phyloP scores from a whole-genome alignment of 2,888 invertebrate species.

The Orchesella flavescens region DNA sequence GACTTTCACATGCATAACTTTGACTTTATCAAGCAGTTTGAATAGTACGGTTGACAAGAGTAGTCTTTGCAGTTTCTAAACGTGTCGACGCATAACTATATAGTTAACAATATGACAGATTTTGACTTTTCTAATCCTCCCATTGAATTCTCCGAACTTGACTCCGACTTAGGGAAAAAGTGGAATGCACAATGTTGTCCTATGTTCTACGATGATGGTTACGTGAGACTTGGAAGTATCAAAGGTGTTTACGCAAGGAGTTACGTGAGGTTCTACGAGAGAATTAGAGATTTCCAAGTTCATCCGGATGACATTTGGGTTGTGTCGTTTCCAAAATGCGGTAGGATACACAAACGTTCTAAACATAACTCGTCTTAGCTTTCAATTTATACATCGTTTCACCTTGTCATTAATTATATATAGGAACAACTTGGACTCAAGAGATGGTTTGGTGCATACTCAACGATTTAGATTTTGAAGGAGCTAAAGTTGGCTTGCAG shows the following conservation, averaged over 20 bases:
- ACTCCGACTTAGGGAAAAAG: constrained; percentile 73
- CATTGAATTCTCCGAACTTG: constrained; percentile 73
- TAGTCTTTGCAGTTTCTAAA: background rate
- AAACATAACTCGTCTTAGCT: constrained; percentile 53
- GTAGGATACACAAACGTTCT: constrained; percentile 73
- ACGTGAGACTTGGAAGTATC: constrained; percentile 66
- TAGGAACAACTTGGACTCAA: constrained; percentile 86
- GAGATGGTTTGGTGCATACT: constrained; percentile 84
- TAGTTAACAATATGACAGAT: constrained; percentile 38
- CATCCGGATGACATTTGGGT: constrained; percentile 77
- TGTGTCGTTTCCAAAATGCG: constrained; percentile 78
- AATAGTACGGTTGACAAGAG: too few species aligned
- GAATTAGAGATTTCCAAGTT: constrained; percentile 76
- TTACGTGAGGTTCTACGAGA: constrained; percentile 70
- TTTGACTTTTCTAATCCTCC: constrained; percentile 52
- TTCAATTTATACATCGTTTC: background rate
- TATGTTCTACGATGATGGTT: constrained; percentile 64
- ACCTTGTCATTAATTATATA: background rate
- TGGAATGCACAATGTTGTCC: constrained; percentile 58
- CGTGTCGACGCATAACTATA: background rate
- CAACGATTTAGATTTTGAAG: constrained; percentile 79
- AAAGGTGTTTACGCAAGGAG: constrained; percentile 63
- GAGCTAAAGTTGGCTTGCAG: constrained; percentile 77
- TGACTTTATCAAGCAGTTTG: too few species aligned
- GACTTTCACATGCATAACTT: too few species aligned